Conservation (phyloP, 2,888 invertebrate species). For the Euzetes globulus region DNA sequence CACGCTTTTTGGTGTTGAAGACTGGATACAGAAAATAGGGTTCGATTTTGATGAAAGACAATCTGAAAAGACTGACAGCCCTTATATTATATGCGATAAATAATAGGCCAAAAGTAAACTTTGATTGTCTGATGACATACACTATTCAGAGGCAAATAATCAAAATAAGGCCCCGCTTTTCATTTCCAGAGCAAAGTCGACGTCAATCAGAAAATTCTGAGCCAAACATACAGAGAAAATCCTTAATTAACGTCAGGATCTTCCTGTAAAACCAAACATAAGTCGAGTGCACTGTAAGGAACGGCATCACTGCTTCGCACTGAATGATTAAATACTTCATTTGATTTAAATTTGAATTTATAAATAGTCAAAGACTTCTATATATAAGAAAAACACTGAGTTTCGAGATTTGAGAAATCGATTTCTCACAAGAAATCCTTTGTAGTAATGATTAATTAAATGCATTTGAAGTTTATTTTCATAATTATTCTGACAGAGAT, state of each 20-base stretch:
- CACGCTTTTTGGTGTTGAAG: neutral
- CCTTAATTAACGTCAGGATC: neutral
- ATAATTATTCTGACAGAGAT: neutral
- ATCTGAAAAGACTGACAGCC: neutral
- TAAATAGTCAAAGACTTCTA: neutral
- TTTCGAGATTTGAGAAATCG: neutral
- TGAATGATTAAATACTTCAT: neutral
- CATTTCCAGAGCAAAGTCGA: neutral
- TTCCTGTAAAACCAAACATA: neutral
- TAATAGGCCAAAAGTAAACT: neutral
- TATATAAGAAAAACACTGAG: neutral
- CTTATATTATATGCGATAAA: neutral
- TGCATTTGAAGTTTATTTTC: slow-evolving; percentile 8
- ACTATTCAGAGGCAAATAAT: neutral
- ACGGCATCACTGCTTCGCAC: neutral
- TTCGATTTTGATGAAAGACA: neutral
- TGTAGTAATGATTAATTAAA: slow-evolving; percentile 8
- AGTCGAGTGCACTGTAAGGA: neutral
- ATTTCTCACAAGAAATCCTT: neutral
- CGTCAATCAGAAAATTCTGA: neutral
- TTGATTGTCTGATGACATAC: slow-evolving; percentile 2
- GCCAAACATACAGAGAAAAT: neutral
- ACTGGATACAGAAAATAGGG: neutral
- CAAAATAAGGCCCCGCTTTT: neutral
- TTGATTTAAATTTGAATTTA: neutral